phyloP scores from a whole-genome alignment of 2,113 vertebrate species.

The Pomatorhinus ruficollis region DNA sequence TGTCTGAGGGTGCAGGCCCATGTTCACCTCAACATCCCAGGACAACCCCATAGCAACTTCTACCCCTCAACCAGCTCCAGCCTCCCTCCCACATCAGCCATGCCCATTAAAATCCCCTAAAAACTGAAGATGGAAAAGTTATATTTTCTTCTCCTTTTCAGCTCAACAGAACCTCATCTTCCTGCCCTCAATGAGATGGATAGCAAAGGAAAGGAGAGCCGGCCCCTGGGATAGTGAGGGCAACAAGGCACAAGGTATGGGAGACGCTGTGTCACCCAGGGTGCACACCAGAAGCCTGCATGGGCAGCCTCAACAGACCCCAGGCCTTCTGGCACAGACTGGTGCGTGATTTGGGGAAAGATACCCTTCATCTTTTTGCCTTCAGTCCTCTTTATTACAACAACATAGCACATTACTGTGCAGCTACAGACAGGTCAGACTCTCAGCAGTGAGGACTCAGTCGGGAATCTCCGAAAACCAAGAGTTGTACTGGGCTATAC shows the following conservation, averaged over 20 bases:
- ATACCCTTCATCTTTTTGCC: not conserved
- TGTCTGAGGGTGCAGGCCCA: rapidly evolving
- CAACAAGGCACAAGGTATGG: not conserved
- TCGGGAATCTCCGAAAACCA: not conserved
- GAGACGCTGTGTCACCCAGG: not conserved
- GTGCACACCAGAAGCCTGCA: rapidly evolving
- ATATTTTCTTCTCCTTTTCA: not conserved
- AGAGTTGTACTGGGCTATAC: not conserved
- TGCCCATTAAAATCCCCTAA: not conserved
- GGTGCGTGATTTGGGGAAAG: not conserved
- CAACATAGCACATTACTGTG: rapidly evolving
- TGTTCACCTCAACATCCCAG: not conserved
- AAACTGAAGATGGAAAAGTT: not conserved
- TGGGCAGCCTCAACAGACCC: not conserved
- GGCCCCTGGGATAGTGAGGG: not conserved
- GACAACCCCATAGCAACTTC: not conserved
- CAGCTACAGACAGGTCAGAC: not conserved
- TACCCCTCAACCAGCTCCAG: not conserved
- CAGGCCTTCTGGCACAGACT: not conserved
- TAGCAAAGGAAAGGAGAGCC: not conserved
- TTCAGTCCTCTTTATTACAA: not conserved
- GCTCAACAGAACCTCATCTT: not conserved
- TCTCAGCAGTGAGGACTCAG: not conserved
- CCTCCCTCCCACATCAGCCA: not conserved
- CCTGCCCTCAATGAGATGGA: not conserved